phyloP scores from a whole-genome alignment of 2,888 invertebrate species.

The Sesia bembeciformis region DNA sequence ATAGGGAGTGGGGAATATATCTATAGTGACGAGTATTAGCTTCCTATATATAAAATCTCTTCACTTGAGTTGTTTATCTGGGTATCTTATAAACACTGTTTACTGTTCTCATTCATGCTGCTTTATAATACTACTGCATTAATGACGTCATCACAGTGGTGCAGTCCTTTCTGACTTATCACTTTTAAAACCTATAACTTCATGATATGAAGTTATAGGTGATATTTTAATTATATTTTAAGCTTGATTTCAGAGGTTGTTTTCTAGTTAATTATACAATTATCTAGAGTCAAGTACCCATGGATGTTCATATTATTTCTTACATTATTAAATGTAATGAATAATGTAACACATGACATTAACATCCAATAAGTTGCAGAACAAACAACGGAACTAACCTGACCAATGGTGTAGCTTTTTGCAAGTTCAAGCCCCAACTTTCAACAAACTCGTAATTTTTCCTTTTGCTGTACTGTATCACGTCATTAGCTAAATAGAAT shows the following conservation, averaged over 20 bases:
- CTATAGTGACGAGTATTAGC: no score
- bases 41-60: no score
- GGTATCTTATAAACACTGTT: no score
- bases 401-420: slow-evolving; percentile 92
- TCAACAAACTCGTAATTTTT: slow-evolving; percentile 93
- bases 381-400: slow-evolving; percentile 65
- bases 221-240: no score
- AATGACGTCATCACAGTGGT: no score
- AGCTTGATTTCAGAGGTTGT: not conserved
- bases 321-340: not conserved
- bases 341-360: not conserved
- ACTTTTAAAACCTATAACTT: no score
- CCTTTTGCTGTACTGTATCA: slow-evolving; percentile 95
- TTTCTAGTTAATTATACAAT: not conserved
- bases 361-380: not conserved
- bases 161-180: no score
- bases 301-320: not conserved
- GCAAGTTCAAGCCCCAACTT: slow-evolving; percentile 93
- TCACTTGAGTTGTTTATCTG: no score
- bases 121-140: no score
- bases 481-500: slow-evolving; percentile 97
- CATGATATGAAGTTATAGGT: no score
- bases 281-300: not conserved
- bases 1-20: no score
- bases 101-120: no score